phyloP scores from a whole-genome alignment of 1,140 invertebrate genomes.

The Drosophila kepulauana region DNA sequence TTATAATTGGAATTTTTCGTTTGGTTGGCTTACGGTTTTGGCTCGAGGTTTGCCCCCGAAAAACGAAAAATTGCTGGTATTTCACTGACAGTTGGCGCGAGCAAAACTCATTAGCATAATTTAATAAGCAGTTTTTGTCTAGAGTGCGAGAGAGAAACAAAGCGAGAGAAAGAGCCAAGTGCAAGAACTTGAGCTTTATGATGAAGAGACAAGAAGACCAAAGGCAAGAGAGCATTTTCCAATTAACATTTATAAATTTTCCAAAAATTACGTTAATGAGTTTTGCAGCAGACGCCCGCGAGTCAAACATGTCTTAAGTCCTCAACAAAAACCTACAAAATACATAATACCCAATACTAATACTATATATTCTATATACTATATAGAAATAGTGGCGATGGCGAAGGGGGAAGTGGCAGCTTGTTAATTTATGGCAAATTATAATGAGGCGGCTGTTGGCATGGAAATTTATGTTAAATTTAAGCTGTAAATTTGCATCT shows the following conservation, averaged over 20 bases:
- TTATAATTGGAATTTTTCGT: constrained; percentile 74
- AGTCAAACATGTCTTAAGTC: constrained; percentile 61
- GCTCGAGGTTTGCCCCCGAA: constrained; percentile 12
- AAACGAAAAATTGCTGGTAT: constrained; percentile 34
- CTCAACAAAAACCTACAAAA: constrained; percentile 57
- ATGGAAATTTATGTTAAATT: constrained; percentile 81
- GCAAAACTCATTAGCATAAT: constrained; percentile 81
- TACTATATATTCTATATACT: constrained; percentile 40
- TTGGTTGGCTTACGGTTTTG: constrained; percentile 33
- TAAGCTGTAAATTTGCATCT: constrained; percentile 60
- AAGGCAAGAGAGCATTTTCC: constrained; percentile 62
- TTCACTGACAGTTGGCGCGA: constrained; percentile 48
- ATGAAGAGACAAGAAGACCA: not conserved
- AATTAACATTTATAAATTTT: constrained; percentile 84
- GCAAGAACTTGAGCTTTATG: not conserved
- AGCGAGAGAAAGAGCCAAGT: not conserved
- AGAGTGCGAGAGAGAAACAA: constrained; percentile 17
- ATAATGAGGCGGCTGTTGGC: constrained; percentile 76
- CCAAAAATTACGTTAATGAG: constrained; percentile 80
- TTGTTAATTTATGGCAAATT: constrained; percentile 76
- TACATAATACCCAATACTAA: constrained; percentile 26
- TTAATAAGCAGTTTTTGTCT: constrained; percentile 78
- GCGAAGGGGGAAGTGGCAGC: not conserved
- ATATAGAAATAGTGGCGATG: constrained; percentile 10
- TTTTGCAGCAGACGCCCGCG: constrained; percentile 56